phyloP scores from a whole-genome alignment of 2,113 vertebrate genomes.

The Zeus faber region DNA sequence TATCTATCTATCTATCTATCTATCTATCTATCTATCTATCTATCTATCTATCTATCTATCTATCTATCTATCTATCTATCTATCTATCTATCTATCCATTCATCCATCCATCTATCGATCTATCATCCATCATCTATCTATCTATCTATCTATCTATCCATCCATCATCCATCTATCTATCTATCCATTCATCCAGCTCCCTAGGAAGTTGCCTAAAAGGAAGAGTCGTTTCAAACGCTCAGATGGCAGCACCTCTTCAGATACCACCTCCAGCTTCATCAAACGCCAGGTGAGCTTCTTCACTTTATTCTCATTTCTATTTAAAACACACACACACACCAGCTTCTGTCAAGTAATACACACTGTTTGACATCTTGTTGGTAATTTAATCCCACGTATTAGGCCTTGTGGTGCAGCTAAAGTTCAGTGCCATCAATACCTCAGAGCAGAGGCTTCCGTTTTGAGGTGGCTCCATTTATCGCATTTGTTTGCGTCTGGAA shows the following conservation, averaged over 20 bases:
- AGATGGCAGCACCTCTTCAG: conserved; percentile 83
- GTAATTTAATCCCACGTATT: too few relatives aligned
- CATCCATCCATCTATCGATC: not conserved
- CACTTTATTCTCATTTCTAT: not conserved
- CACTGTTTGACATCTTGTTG: not conserved
- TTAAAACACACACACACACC: not conserved
- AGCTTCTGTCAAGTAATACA: not conserved
- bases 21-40: too few relatives aligned
- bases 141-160: not conserved
- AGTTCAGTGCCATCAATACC: too few relatives aligned
- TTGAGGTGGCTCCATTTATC: too few relatives aligned
- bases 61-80: not conserved
- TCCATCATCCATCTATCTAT: not conserved
- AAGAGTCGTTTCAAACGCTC: conserved; percentile 84
- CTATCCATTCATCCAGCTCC: conserved; percentile 57
- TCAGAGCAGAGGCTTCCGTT: too few relatives aligned
- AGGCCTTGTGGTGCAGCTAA: too few relatives aligned
- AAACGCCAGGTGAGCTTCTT: conserved; percentile 71
- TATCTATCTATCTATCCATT: not conserved
- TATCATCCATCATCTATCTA: not conserved
- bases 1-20: not conserved
- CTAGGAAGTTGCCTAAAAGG: conserved; percentile 81
- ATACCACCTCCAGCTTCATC: conserved; percentile 84
- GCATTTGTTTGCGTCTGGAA: too few relatives aligned
- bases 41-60: not conserved